These are phyloP conservation scores for Crotalus viridis DNA, from an alignment of 2,113 vertebrate species.

Conservation along the genomic window DNA sequence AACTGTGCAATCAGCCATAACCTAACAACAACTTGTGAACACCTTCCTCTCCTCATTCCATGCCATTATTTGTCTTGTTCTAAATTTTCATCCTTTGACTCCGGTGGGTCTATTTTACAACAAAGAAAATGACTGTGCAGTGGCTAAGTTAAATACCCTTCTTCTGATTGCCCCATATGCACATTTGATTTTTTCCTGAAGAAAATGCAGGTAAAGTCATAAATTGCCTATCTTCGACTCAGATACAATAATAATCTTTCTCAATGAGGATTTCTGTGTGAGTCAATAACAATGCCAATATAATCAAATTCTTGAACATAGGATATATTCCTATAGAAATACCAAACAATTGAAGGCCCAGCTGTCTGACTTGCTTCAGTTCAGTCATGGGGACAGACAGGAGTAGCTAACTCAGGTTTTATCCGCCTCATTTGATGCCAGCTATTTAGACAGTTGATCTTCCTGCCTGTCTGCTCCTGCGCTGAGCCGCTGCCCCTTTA, in stretches of 20 bases:
- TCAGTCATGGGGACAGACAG: background rate
- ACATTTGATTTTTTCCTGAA: background rate
- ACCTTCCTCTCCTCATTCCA: background rate
- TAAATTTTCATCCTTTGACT: background rate
- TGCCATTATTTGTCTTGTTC: background rate
- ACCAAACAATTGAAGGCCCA: background rate
- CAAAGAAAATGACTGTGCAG: background rate
- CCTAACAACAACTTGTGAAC: background rate
- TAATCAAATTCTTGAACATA: background rate
- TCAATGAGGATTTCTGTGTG: background rate
- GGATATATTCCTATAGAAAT: slow-evolving; percentile 4
- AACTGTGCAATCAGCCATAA: background rate
- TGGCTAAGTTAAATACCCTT: background rate
- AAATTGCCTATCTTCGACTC: background rate
- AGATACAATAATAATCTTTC: background rate
- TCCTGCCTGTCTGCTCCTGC: background rate
- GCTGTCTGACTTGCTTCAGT: background rate
- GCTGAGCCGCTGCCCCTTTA: background rate
- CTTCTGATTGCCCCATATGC: background rate
- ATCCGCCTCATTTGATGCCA: background rate
- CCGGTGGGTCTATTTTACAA: background rate
- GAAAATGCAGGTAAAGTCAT: background rate
- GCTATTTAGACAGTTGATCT: background rate
- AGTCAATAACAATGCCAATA: background rate
- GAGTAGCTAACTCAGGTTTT: background rate